These are phyloP conservation scores for Diorhabda elongata DNA, from an alignment of 1,140 invertebrate genomes.

Conservation along the genomic window DNA sequence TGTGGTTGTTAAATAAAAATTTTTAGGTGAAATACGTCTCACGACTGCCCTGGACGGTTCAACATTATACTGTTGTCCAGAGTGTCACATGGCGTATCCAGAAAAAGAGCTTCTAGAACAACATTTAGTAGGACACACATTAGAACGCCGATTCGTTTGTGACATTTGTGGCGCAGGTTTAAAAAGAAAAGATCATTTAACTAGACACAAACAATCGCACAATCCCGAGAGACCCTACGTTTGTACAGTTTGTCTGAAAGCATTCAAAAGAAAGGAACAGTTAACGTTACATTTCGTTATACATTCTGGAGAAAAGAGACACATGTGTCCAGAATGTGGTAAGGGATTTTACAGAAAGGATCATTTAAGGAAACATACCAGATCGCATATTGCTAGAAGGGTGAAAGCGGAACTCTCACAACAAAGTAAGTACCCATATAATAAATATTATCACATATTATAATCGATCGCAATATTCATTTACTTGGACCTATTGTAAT, in stretches of 20 bases:
- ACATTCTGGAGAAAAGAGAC: conserved; percentile 79
- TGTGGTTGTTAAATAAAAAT: not conserved
- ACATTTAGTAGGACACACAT: conserved; percentile 71
- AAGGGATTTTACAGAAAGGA: conserved; percentile 77
- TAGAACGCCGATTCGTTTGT: conserved; percentile 63
- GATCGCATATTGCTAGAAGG: conserved; percentile 73
- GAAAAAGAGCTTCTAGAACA: conserved; percentile 72
- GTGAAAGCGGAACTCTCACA: conserved; percentile 80
- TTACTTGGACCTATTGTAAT: too few relatives aligned
- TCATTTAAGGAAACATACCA: conserved; percentile 74
- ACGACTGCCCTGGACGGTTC: conserved; percentile 68
- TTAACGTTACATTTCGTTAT: conserved; percentile 79
- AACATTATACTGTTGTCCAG: conserved; percentile 70
- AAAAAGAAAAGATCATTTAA: conserved; percentile 75
- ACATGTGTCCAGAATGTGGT: conserved; percentile 79
- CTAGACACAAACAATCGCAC: conserved; percentile 72
- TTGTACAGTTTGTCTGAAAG: conserved; percentile 70
- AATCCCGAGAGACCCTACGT: conserved; percentile 74
- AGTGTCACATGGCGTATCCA: conserved; percentile 74
- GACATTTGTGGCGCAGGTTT: conserved; percentile 63
- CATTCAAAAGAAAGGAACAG: conserved; percentile 79
- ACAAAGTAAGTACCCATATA: conserved; percentile 33
- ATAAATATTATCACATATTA: not conserved
- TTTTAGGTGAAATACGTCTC: conserved; percentile 60
- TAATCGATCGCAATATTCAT: too few relatives aligned